Conservation (phyloP, 2,113 vertebrate species). For the Lepus americanus region DNA sequence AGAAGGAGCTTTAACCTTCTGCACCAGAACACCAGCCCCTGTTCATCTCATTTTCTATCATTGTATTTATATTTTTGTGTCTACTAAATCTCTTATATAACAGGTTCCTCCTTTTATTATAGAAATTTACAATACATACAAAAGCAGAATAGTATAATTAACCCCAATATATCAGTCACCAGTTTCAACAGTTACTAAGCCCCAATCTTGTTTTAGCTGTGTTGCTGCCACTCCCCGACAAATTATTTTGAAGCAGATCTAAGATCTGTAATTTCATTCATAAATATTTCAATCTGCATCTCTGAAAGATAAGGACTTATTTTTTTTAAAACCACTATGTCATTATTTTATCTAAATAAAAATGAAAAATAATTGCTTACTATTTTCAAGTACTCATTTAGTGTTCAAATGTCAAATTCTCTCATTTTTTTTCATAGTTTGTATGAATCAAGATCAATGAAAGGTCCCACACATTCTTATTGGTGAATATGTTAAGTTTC, state of each 20-base stretch:
- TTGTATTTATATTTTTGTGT: not conserved
- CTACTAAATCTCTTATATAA: not conserved
- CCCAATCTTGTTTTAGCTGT: constrained; percentile 47
- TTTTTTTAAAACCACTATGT: not conserved
- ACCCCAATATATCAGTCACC: not conserved
- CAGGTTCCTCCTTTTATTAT: not conserved
- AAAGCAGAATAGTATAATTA: constrained; percentile 50
- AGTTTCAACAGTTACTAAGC: not conserved
- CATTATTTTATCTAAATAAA: constrained; percentile 50
- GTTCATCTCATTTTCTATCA: not conserved
- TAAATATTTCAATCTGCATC: constrained; percentile 41
- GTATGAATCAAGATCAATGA: constrained; percentile 54
- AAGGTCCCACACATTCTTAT: not conserved
- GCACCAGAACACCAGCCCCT: no score
- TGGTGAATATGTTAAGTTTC: not conserved
- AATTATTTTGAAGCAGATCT: constrained; percentile 51
- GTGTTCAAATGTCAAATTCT: constrained; percentile 37
- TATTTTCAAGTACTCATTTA: constrained; percentile 36
- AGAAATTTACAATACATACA: not conserved
- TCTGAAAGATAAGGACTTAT: constrained; percentile 38
- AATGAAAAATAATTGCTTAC: constrained; percentile 42
- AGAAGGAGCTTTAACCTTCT: no score
- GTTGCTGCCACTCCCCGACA: not conserved
- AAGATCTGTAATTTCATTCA: constrained; percentile 4
- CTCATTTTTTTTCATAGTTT: not conserved